Evolutionary conservation across 2,113 vertebrate genomes (phyloP).

Genomic region (Lichenostomus cassidix): DNA sequence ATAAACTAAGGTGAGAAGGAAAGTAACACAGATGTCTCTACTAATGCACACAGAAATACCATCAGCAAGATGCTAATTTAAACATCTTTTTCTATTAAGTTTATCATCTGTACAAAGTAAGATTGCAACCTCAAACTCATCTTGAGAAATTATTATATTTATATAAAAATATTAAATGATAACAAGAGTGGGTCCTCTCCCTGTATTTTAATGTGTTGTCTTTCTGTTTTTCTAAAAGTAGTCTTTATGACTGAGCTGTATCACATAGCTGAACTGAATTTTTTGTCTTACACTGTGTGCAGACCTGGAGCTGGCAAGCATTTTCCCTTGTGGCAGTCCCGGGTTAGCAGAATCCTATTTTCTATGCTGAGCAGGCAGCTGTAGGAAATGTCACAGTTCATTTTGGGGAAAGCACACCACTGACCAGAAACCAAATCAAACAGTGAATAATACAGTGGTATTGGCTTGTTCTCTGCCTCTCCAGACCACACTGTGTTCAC

Average conservation of each 20-base stretch:
- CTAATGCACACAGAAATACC: neutral
- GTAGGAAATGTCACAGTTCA: slow-evolving; percentile 33
- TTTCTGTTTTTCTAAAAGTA: neutral
- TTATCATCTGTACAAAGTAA: neutral
- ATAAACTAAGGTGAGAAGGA: neutral
- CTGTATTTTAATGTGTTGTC: neutral
- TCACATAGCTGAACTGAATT: neutral
- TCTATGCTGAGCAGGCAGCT: slow-evolving; percentile 1
- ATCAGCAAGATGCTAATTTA: neutral
- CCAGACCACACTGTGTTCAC: neutral
- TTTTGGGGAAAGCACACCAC: neutral
- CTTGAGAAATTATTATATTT: neutral
- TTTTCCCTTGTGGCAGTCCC: neutral
- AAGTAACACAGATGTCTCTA: neutral
- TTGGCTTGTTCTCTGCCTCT: slow-evolving; percentile 8
- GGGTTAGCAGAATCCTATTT: neutral
- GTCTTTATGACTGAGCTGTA: neutral
- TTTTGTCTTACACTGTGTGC: neutral
- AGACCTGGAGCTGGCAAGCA: neutral
- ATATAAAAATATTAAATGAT: neutral
- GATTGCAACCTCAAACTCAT: neutral
- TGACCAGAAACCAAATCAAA: slow-evolving; percentile 49
- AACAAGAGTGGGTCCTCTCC: neutral
- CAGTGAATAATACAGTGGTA: neutral
- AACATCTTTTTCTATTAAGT: neutral